Conservation (phyloP, 2,888 invertebrate genomes). For the Andrena praecox region DNA sequence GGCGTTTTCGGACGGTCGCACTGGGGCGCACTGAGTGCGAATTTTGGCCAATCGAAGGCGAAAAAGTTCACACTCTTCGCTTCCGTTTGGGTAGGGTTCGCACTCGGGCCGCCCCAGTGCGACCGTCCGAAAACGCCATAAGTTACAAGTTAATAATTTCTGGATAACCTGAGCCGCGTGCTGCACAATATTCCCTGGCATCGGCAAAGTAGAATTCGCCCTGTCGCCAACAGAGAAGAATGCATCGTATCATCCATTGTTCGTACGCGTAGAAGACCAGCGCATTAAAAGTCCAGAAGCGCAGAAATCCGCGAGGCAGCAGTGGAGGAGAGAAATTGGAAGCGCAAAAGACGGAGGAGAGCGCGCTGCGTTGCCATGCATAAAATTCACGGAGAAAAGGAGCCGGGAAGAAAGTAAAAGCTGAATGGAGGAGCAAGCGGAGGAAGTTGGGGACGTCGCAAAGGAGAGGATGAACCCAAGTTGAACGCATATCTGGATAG, state of each 20-base stretch:
- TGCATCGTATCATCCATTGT: neutral
- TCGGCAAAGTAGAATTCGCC: too few relatives aligned
- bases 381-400: neutral
- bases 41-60: too few relatives aligned
- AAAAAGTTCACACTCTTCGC: too few relatives aligned
- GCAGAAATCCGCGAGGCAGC: constrained; percentile 20
- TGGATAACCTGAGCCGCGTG: too few relatives aligned
- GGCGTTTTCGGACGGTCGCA: too few relatives aligned
- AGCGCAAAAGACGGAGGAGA: neutral
- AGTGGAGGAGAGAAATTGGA: neutral
- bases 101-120: too few relatives aligned
- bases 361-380: neutral
- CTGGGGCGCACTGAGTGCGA: too few relatives aligned
- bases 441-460: neutral
- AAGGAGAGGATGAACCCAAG: constrained; percentile 14
- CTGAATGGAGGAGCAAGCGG: neutral
- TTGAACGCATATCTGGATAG: constrained; percentile 35
- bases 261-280: neutral
- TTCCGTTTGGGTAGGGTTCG: too few relatives aligned
- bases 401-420: neutral
- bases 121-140: too few relatives aligned
- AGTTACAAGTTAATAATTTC: too few relatives aligned
- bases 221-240: too few relatives aligned
- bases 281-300: neutral
- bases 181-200: too few relatives aligned